Base-by-base conservation (phyloP, 2,113 vertebrate species). In the Formicarius rufipectus region DNA sequence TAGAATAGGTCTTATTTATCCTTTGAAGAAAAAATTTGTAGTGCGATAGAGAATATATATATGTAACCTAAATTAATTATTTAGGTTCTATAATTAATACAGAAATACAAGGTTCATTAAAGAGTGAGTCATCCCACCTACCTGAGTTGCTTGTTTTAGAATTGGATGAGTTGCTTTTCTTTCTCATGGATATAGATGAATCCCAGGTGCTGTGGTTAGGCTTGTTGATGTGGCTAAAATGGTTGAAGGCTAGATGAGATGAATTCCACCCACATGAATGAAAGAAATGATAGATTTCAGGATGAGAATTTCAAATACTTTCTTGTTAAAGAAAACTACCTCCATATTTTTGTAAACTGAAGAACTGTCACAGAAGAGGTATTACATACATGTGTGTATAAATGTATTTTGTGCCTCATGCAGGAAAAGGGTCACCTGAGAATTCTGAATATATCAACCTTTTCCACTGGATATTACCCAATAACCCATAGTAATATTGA, bases 381-480 rank as follows among this genome's bases (percentile, higher is more conserved):
- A 21, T 60, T 50, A 20, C 30, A 11, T 69, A 58, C 14, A 5
- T 3, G 0, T 62, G 10, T 3, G 0, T 56, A 44, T 27, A 50
- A 47, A 58, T 49, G 9, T 25, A 52, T 87, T 72, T 89, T 39
- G n/a, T 50, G 7, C 8, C 6, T 68, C 0, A 0, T 64, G 21
- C 45, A 68, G 39, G 56, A 30, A 23, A 78, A 87, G 13, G 10
- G 6, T 90, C 18, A 40, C 18, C 35, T 58, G 50, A 93, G 53
- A 89, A 21, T 42, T 66, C 64, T 81, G 78, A 80, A 52, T 12
- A 72, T 58, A 42, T 16, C 40, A 94, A 30, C 9, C 2, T 91
- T 75, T 91, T 42, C 56, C 24, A 89, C 52, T 94, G 42, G 55
- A 72, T 95, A 30, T 91, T 82, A 84, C 92, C 25, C 90, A 94